Conservation (phyloP, 2,888 invertebrate genomes). For the Tinea trinotella region DNA sequence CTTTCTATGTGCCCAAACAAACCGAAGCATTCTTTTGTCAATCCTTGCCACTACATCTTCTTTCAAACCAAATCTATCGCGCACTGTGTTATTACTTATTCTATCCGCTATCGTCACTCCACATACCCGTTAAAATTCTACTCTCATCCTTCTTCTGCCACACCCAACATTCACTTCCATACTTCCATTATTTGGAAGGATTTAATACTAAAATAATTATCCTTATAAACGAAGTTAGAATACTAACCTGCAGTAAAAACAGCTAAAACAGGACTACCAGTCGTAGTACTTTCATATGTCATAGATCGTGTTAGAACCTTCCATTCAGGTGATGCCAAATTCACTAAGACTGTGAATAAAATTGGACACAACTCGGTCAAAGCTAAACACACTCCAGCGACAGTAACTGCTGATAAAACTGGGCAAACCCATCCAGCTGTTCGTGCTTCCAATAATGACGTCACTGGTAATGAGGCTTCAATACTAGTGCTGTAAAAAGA, state of each 20-base stretch:
- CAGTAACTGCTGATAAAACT: slow-evolving; percentile 71
- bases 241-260: slow-evolving; percentile 73
- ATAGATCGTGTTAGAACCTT: slow-evolving; percentile 73
- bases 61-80: no score
- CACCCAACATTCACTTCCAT: no score
- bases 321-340: slow-evolving; percentile 75
- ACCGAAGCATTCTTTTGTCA: no score
- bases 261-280: slow-evolving; percentile 75
- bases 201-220: no score
- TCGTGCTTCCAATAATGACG: slow-evolving; percentile 72
- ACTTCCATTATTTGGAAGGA: no score
- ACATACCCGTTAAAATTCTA: no score
- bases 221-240: no score
- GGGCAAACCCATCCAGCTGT: slow-evolving; percentile 75
- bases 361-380: slow-evolving; percentile 74
- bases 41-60: no score
- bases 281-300: slow-evolving; percentile 72
- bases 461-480: slow-evolving; percentile 72
- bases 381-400: slow-evolving; percentile 73
- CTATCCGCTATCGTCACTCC: no score
- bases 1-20: no score
- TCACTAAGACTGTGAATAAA: slow-evolving; percentile 67
- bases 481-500: slow-evolving; percentile 30
- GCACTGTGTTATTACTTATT: no score
- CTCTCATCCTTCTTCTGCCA: no score